Evolutionary conservation across 2,888 invertebrate genomes (phyloP).

Genomic region (Pteria penguin): DNA sequence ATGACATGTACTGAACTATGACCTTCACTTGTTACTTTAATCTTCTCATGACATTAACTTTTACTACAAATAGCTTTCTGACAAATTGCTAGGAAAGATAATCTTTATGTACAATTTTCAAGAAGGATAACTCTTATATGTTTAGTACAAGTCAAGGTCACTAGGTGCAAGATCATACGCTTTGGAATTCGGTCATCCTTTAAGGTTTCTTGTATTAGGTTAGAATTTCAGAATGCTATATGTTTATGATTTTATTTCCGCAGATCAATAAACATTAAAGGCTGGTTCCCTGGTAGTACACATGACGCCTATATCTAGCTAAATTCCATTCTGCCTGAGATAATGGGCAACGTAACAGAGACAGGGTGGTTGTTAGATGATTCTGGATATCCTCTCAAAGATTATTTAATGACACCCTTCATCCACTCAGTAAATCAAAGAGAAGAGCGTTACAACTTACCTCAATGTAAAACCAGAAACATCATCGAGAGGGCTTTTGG

Average conservation of each 20-base stretch:
- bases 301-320: slow-evolving; percentile 3
- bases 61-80: too few species aligned
- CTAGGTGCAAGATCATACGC: too few species aligned
- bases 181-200: too few species aligned
- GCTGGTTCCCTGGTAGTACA: background rate
- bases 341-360: background rate
- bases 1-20: too few species aligned
- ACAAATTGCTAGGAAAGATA: too few species aligned
- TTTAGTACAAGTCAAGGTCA: too few species aligned
- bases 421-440: background rate
- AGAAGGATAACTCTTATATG: too few species aligned
- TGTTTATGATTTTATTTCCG: background rate
- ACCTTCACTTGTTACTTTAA: too few species aligned
- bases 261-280: slow-evolving; percentile 17
- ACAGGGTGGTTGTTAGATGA: slow-evolving; percentile 19
- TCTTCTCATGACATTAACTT: too few species aligned
- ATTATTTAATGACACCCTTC: slow-evolving; percentile 19
- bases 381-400: slow-evolving; percentile 27
- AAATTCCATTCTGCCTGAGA: background rate
- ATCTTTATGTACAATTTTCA: too few species aligned
- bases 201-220: too few species aligned
- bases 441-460: slow-evolving; percentile 1
- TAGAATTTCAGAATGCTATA: too few species aligned
- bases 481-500: slow-evolving; percentile 25
- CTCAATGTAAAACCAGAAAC: slow-evolving; percentile 13